These are phyloP conservation scores for Drosophila saltans DNA, from an alignment of 1,140 invertebrate species.

Conservation along the genomic window DNA sequence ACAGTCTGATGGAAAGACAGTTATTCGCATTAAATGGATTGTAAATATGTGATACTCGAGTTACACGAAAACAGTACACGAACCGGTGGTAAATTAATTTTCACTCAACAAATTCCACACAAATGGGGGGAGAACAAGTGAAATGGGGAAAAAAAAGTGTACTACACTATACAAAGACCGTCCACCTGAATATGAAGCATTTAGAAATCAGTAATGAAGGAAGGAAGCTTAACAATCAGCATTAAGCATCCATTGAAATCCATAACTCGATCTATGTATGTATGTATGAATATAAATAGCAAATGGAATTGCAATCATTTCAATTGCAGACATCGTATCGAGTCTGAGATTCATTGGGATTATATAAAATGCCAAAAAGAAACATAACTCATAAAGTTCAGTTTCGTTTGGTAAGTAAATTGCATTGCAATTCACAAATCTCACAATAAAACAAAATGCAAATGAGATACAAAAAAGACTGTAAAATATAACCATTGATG, in stretches of 20 bases:
- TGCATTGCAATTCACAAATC: too few species aligned
- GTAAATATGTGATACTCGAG: slow-evolving; percentile 54
- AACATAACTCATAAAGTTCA: slow-evolving; percentile 6
- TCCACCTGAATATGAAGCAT: not conserved
- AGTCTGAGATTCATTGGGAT: not conserved
- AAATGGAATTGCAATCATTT: slow-evolving; percentile 1
- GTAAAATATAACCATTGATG: too few species aligned
- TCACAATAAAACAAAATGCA: too few species aligned
- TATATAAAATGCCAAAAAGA: not conserved
- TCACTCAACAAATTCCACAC: slow-evolving; percentile 4
- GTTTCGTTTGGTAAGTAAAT: too few species aligned
- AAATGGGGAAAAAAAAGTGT: too few species aligned
- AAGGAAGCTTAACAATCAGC: slow-evolving; percentile 1
- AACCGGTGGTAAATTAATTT: slow-evolving; percentile 16
- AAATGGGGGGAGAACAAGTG: not conserved
- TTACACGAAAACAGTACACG: slow-evolving; percentile 1
- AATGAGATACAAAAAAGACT: too few species aligned
- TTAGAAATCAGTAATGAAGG: not conserved
- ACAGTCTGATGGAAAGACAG: slow-evolving; percentile 25
- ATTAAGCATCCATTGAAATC: not conserved
- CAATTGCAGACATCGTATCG: not conserved
- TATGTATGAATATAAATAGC: not conserved
- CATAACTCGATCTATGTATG: not conserved
- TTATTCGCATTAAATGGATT: slow-evolving; percentile 69
- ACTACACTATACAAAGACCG: not conserved